phyloP scores from a whole-genome alignment of 2,888 invertebrate genomes.

The Drosophila pseudotakahashii region DNA sequence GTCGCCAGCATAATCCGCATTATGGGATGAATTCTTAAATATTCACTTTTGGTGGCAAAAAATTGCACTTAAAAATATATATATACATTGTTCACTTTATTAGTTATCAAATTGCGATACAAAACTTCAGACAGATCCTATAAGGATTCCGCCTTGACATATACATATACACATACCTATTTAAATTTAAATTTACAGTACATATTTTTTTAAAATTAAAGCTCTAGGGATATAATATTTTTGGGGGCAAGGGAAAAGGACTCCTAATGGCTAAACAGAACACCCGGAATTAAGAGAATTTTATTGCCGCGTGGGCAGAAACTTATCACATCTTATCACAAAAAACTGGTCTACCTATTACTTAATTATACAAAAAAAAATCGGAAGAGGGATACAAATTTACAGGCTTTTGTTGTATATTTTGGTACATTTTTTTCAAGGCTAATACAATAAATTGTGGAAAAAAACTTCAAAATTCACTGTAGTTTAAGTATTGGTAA shows the following conservation, averaged over 20 bases:
- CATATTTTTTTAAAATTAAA: slow-evolving; percentile 4
- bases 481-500: too few species aligned
- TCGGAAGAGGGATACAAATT: neutral
- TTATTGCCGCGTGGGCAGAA: slow-evolving; percentile 11
- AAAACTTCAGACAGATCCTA: slow-evolving; percentile 9
- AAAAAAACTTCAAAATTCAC: too few species aligned
- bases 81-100: slow-evolving; percentile 13
- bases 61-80: neutral
- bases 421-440: too few species aligned
- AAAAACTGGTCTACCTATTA: slow-evolving; percentile 36
- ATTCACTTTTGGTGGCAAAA: too few species aligned
- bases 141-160: slow-evolving; percentile 7
- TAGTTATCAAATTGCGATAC: slow-evolving; percentile 18
- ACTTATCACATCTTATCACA: slow-evolving; percentile 68
- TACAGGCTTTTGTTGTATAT: neutral
- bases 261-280: slow-evolving; percentile 40
- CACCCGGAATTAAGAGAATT: slow-evolving; percentile 42
- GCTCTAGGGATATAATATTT: slow-evolving; percentile 6
- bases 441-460: too few species aligned
- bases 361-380: neutral
- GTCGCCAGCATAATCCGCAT: neutral
- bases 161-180: neutral
- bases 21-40: neutral
- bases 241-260: slow-evolving; percentile 12
- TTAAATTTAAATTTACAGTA: slow-evolving; percentile 4